These are phyloP conservation scores for Lasioglossum morio DNA, from an alignment of 2,888 invertebrate genomes.

Conservation along the genomic window DNA sequence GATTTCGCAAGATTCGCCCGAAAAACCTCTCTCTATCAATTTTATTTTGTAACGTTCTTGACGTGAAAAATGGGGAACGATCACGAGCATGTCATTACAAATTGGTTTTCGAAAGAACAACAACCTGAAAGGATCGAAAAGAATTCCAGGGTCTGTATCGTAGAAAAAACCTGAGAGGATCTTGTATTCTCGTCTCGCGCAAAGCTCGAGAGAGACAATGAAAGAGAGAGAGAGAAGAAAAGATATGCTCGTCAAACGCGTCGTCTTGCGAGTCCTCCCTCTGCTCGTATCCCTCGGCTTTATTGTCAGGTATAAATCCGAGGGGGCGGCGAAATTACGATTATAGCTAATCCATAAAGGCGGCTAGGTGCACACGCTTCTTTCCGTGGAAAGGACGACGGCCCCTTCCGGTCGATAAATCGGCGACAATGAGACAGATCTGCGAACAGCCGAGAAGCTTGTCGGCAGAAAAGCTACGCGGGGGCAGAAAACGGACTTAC, in stretches of 20 bases:
- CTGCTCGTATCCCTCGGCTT: slow-evolving; percentile 34
- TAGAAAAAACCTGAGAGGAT: background rate
- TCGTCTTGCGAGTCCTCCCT: slow-evolving; percentile 34
- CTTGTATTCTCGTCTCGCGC: background rate
- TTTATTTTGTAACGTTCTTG: background rate
- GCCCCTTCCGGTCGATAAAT: slow-evolving; percentile 39
- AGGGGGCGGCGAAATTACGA: slow-evolving; percentile 47
- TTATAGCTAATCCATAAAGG: slow-evolving; percentile 49
- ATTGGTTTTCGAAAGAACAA: background rate
- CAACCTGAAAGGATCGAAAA: background rate
- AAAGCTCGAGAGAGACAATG: too few species aligned
- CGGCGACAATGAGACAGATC: slow-evolving; percentile 32
- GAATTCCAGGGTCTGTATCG: background rate
- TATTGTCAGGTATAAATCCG: slow-evolving; percentile 46
- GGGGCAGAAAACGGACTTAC: slow-evolving; percentile 11
- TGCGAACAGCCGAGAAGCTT: background rate
- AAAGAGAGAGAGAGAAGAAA: background rate
- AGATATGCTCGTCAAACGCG: slow-evolving; percentile 23
- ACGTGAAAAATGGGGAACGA: background rate
- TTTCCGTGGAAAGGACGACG: slow-evolving; percentile 8
- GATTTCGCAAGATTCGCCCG: slow-evolving; percentile 26
- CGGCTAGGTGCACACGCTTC: background rate
- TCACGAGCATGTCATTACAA: background rate
- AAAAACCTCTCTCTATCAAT: background rate
- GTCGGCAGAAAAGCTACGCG: background rate